A percentile compares a stretch with the other conserved stretches of the same genome.
Evolutionary conservation across 2,888 invertebrate genomes (phyloP).

Genomic region (Drosophila paramelanica): DNA sequence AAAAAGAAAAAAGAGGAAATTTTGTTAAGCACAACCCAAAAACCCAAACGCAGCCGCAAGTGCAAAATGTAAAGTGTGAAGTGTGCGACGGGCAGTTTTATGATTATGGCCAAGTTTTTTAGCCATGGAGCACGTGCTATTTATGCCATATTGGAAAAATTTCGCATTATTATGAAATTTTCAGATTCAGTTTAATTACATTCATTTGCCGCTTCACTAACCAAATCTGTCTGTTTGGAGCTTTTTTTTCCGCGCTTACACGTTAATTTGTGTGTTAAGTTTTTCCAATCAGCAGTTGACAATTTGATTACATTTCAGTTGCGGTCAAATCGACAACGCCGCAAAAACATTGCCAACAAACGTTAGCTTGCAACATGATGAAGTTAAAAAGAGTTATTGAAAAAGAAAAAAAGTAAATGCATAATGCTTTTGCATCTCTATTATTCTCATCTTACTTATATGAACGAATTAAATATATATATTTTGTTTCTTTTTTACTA

Average conservation of each 20-base stretch:
- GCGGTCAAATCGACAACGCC: constrained; percentile 45
- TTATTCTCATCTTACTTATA: too few relatives aligned
- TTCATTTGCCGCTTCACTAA: constrained; percentile 57
- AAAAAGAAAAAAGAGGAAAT: background rate
- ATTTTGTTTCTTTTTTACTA: too few relatives aligned
- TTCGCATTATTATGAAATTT: constrained; percentile 43
- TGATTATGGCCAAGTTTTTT: constrained; percentile 58
- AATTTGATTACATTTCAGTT: constrained; percentile 20
- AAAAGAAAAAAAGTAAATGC: too few relatives aligned
- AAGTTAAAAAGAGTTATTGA: background rate
- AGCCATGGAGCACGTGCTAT: constrained; percentile 22
- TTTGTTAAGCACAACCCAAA: constrained; percentile 3
- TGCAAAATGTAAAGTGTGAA: constrained; percentile 18
- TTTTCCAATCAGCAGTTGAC: constrained; percentile 53
- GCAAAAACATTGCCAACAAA: constrained; percentile 18
- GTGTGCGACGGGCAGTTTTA: constrained; percentile 43
- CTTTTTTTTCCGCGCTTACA: constrained; percentile 10
- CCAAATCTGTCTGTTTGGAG: constrained; percentile 13
- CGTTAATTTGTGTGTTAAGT: constrained; percentile 44
- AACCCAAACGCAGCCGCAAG: constrained; percentile 42
- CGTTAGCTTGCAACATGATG: constrained; percentile 7
- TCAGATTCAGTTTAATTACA: constrained; percentile 62
- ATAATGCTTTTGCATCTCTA: too few relatives aligned
- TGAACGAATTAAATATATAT: too few relatives aligned
- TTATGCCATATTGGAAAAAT: constrained; percentile 20